Percentiles rank a stretch among this genome's conserved stretches.
Evolutionary conservation across 2,888 invertebrate species (phyloP).

Genomic region (Leucoma salicis): DNA sequence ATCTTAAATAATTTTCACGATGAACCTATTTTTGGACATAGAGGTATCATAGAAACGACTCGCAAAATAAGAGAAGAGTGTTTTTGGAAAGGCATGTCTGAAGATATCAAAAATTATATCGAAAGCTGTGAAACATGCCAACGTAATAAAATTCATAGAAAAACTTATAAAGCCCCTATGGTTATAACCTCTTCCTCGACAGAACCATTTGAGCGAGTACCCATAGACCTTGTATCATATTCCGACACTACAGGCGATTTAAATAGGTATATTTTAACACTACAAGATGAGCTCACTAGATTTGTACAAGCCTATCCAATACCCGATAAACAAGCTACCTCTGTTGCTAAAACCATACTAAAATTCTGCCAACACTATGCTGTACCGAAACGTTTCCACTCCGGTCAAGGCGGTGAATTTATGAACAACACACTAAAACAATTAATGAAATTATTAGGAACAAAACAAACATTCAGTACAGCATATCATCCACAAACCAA

Average conservation of each 20-base stretch:
- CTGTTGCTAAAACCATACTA: slow-evolving; percentile 36
- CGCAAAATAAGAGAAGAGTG: slow-evolving; percentile 37
- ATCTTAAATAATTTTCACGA: slow-evolving; percentile 39
- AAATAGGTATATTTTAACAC: slow-evolving; percentile 38
- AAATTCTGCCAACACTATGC: slow-evolving; percentile 43
- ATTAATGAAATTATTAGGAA: slow-evolving; percentile 36
- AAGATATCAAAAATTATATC: slow-evolving; percentile 36
- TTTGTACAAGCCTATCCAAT: slow-evolving; percentile 44
- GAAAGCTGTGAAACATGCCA: slow-evolving; percentile 33
- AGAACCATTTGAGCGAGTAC: slow-evolving; percentile 41
- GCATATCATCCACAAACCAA: slow-evolving; percentile 44
- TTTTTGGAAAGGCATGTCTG: slow-evolving; percentile 42
- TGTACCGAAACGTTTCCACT: slow-evolving; percentile 41
- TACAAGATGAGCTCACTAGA: slow-evolving; percentile 29
- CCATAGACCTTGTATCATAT: slow-evolving; percentile 43
- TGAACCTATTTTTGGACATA: slow-evolving; percentile 38
- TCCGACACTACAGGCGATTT: slow-evolving; percentile 35
- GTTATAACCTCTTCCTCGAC: slow-evolving; percentile 39
- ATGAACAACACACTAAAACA: slow-evolving; percentile 39
- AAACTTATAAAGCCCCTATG: slow-evolving; percentile 40
- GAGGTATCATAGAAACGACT: slow-evolving; percentile 37
- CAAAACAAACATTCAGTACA: slow-evolving; percentile 37
- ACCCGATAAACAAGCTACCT: slow-evolving; percentile 39
- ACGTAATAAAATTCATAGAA: slow-evolving; percentile 38
- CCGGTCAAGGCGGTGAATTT: slow-evolving; percentile 44